Evolutionary conservation across 2,797 vertebrate genomes (phyloP).

Genomic region (Knipowitschia caucasica): DNA sequence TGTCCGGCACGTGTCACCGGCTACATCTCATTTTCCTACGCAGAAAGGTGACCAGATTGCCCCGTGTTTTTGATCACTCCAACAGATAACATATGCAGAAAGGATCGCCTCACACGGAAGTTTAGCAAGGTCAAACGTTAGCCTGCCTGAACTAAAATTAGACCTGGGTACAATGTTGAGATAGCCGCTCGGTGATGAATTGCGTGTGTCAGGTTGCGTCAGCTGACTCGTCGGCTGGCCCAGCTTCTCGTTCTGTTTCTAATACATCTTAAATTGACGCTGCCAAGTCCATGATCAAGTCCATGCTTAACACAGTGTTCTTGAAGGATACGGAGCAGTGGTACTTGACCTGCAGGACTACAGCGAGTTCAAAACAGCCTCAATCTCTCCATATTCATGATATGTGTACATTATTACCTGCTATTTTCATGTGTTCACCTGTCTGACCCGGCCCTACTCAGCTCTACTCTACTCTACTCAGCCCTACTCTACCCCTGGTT

Average conservation of each 20-base stretch:
- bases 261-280: slow-evolving; percentile 55
- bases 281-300: slow-evolving; percentile 43
- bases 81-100: slow-evolving; percentile 52
- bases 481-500: too few species aligned
- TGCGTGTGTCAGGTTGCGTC: slow-evolving; percentile 23
- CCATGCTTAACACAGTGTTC: slow-evolving; percentile 6
- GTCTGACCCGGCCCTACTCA: too few species aligned
- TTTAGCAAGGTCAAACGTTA: slow-evolving; percentile 50
- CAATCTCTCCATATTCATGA: too few species aligned
- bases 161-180: slow-evolving; percentile 19
- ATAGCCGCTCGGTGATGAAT: slow-evolving; percentile 57
- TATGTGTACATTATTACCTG: too few species aligned
- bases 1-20: slow-evolving; percentile 23
- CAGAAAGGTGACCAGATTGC: slow-evolving; percentile 39
- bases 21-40: slow-evolving; percentile 31
- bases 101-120: slow-evolving; percentile 27
- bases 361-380: too few species aligned
- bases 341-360: not conserved
- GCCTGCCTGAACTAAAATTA: slow-evolving; percentile 10
- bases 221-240: slow-evolving; percentile 28
- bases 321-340: slow-evolving; percentile 5
- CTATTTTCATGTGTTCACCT: too few species aligned
- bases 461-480: too few species aligned
- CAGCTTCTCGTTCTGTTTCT: slow-evolving; percentile 37
- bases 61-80: slow-evolving; percentile 42